Evolutionary conservation across 2,113 vertebrate genomes (phyloP), one percentile per base, ranked within the genome.

Genomic region (Hippocampus abdominalis): DNA sequence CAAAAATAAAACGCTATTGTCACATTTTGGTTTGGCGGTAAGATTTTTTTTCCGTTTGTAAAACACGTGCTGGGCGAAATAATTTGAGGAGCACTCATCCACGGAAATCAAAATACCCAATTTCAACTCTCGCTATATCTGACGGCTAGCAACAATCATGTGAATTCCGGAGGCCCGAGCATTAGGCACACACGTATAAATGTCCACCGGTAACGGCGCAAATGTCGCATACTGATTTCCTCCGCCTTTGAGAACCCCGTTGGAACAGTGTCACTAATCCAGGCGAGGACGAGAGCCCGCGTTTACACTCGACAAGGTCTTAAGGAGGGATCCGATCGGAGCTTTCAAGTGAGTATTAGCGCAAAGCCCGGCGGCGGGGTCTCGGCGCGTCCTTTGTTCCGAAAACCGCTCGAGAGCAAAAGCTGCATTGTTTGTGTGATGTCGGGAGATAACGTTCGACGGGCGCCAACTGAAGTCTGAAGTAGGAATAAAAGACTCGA

Each of bases 261-360:
- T 61, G 51, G 69, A 83, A 36, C 53, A 63, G 20, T 60, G 27
- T 60, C 65, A 66, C 70, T 84, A 82, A 80, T 74, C 76, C 74
- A 78, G 76, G 80, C 77, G 76, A 66, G 74, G 54, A 2, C 71
- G 64, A 36, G 29, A 32, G 60, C 15, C 10, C 18, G 44, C 61
- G 32, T 64, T 36, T 32, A 61, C 59, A 25, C 7, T 18, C 64
- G 63, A 73, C n/a, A 40, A 73, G 78, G 81, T 68, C 81, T 85
- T 81, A 81, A 81, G 77, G 67, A 76, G 70, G 80, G 82, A 79
- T 73, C 76, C 83, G 81, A 81, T 77, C 74, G 70, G 77, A 82
- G 79, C 80, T 87, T 87, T 86, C 81, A 83, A 87, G 78, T 80
- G 46, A 73, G 85, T 82, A 86, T 88, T 84, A 85, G 71, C 72